These are phyloP conservation scores for Marasmarcha lunaedactyla DNA, from an alignment of 2,888 invertebrate species.

Conservation along the genomic window DNA sequence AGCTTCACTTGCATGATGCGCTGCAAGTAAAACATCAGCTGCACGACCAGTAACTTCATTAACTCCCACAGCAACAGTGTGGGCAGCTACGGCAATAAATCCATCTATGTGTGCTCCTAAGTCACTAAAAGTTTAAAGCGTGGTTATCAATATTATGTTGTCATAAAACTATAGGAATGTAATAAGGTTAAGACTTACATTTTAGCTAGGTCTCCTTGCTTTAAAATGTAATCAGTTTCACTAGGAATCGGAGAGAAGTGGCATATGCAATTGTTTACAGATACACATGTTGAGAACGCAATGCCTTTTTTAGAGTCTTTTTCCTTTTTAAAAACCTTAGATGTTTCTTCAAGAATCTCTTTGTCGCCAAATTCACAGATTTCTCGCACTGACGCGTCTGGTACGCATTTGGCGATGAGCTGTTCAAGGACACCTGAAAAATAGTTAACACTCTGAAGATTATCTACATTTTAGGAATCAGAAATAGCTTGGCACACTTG, in stretches of 20 bases:
- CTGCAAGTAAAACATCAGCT: slow-evolving; percentile 96
- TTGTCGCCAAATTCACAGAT: slow-evolving; percentile 94
- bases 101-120: slow-evolving; percentile 99
- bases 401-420: slow-evolving; percentile 87
- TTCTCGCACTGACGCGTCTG: slow-evolving; percentile 89
- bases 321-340: slow-evolving; percentile 97
- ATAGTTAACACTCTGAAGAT: slow-evolving; percentile 8
- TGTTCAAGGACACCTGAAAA: slow-evolving; percentile 89
- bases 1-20: slow-evolving; percentile 95
- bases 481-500: slow-evolving; percentile 19
- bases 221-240: slow-evolving; percentile 87
- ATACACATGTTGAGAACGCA: slow-evolving; percentile 98
- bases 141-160: slow-evolving; percentile 8
- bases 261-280: slow-evolving; percentile 98
- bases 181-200: slow-evolving; percentile 80
- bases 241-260: slow-evolving; percentile 97
- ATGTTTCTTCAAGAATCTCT: slow-evolving; percentile 89
- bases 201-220: slow-evolving; percentile 96
- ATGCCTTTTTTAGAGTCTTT: slow-evolving; percentile 98
- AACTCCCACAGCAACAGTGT: slow-evolving; percentile 91
- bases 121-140: slow-evolving; percentile 79
- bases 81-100: slow-evolving; percentile 97
- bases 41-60: slow-evolving; percentile 84
- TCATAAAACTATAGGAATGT: neutral
- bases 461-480: neutral